These are phyloP conservation scores for Gymnarchus niloticus DNA, from an alignment of 2,113 vertebrate genomes.

Conservation along the genomic window DNA sequence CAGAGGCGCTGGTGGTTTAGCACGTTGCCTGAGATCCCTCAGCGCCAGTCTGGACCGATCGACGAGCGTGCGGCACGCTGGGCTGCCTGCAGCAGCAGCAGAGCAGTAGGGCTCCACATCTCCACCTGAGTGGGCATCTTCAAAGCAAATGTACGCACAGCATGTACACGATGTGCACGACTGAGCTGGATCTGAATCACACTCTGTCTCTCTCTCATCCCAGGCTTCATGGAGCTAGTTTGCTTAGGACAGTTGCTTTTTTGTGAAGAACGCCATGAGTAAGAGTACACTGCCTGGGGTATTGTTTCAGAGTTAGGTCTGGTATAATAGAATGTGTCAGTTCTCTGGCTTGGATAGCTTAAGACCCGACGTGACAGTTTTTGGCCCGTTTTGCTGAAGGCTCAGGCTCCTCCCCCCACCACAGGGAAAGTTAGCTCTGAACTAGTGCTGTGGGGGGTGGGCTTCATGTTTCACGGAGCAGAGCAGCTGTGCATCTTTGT, in stretches of 20 bases:
- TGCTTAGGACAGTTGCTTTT: not conserved
- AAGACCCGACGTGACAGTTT: not conserved
- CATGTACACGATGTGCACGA: not conserved
- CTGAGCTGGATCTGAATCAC: not conserved
- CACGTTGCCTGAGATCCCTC: not conserved
- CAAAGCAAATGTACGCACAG: not conserved
- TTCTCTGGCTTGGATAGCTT: not conserved
- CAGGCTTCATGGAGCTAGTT: not conserved
- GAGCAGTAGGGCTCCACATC: not conserved
- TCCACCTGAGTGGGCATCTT: not conserved
- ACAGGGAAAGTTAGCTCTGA: conserved; percentile 30
- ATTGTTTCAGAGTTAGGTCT: not conserved
- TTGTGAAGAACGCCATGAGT: not conserved
- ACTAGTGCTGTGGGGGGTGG: conserved; percentile 29
- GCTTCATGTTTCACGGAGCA: conserved; percentile 39
- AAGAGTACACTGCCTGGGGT: not conserved
- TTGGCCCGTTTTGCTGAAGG: not conserved
- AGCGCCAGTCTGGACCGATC: not conserved
- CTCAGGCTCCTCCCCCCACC: not conserved
- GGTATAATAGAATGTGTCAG: not conserved
- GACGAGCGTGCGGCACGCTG: too few species aligned
- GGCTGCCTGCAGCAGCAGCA: conserved; percentile 20
- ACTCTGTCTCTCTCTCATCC: not conserved
- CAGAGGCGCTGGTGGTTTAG: conserved; percentile 17
- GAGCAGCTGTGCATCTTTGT: conserved; percentile 46